Evolutionary conservation across 2,113 vertebrate genomes (phyloP).

Genomic region (Mobula hypostoma): DNA sequence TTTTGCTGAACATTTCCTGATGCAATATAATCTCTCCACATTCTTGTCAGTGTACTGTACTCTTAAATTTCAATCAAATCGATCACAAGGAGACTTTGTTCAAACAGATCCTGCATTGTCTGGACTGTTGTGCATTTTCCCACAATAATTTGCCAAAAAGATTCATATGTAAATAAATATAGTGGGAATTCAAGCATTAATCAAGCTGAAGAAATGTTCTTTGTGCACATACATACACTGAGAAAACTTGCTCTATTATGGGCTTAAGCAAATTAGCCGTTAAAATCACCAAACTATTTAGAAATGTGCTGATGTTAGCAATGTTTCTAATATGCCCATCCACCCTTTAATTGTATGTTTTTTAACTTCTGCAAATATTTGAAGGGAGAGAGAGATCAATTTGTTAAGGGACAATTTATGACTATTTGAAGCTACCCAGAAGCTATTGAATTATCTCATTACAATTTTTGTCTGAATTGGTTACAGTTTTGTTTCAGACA

Average conservation of each 20-base stretch:
- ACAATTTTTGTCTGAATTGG: conserved; percentile 2
- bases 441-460: neutral
- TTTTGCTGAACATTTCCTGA: conserved; percentile 32
- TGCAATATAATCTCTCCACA: neutral
- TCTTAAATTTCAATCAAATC: neutral
- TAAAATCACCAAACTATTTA: conserved; percentile 35
- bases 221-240: conserved; percentile 4
- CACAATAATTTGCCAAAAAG: conserved; percentile 30
- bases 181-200: conserved; percentile 36
- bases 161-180: conserved; percentile 34
- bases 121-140: conserved; percentile 28
- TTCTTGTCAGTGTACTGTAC: neutral
- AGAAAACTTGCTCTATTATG: conserved; percentile 33
- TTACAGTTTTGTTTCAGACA: neutral
- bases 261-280: conserved; percentile 29
- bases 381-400: neutral
- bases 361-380: neutral
- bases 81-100: conserved; percentile 24
- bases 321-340: neutral
- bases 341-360: neutral
- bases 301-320: conserved; percentile 31
- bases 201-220: conserved; percentile 33
- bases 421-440: neutral
- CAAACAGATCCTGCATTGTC: conserved; percentile 33
- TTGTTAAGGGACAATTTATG: too few species aligned